Base-by-base conservation (phyloP, 2,888 invertebrate species). In the Colostygia pectinataria region DNA sequence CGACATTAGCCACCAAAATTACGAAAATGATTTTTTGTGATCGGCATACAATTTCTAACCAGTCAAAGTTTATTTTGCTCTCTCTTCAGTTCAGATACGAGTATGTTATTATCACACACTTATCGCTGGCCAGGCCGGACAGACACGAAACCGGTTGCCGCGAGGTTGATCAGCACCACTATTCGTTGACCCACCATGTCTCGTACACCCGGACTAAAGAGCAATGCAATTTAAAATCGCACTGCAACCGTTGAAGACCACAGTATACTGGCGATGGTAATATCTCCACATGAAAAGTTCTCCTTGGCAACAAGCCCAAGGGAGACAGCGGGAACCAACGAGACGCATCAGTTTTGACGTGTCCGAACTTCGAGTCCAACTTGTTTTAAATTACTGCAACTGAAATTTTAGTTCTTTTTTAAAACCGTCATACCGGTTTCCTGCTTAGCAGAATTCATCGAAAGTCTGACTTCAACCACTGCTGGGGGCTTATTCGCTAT, bases 61-160 rank as follows among this genome's bases (percentile, higher is more conserved):
- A 53, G 50, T 54, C 42, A 25, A 5, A 44, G 53, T 60, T 52
- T 55, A 36, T 53, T 32, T 55, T 57, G 66, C 61, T 61, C 50
- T 58, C 49, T 37, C 58, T 43, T 55, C 55, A 42, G 48, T 56
- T 58, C 56, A 18, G 58, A 64, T 61, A 72, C 71, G 39, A 46
- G 65, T 74, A 74, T 71, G 67, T 73, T 72, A 71, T 75, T 75
- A 77, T 79, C 77, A 70, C 71, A 63, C 63, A 62, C 67, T 74
- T 79, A 83, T 78, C 78, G 68, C 65, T 70, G 68, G 68, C 68
- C 65, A 55, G 61, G 71, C 63, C 71, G 65, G 75, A 63, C 65
- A 59, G 62, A 64, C 63, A 65, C 62, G 69, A 76, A 87, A 88
- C 89, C 86, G 88, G 88, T 88, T 77, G 78, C 63, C 65, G 37